phyloP scores from a whole-genome alignment of 2,113 vertebrate species.

The Cheilinus undulatus region DNA sequence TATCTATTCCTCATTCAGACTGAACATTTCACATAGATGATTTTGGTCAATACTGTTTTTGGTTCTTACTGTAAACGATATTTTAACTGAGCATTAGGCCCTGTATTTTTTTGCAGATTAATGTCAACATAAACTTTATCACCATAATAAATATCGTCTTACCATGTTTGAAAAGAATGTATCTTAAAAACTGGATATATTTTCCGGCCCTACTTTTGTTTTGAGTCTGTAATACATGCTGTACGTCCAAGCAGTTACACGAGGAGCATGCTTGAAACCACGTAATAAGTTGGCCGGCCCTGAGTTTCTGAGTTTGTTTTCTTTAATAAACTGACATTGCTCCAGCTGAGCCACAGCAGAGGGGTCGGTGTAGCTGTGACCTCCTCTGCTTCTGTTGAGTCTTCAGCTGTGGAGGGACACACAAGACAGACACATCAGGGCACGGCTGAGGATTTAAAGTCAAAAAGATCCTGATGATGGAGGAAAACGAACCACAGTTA shows the following conservation, averaged over 20 bases:
- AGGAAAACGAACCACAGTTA: not conserved
- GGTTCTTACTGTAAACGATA: too few species aligned
- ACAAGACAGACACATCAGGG: constrained; percentile 46
- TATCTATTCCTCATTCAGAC: too few species aligned
- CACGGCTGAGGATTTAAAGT: constrained; percentile 22
- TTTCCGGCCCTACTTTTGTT: too few species aligned
- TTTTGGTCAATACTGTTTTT: too few species aligned
- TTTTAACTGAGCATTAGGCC: too few species aligned
- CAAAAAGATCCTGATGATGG: constrained; percentile 10
- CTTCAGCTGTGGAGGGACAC: constrained; percentile 66
- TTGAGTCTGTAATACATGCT: constrained; percentile 5
- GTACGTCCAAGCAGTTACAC: constrained; percentile 48
- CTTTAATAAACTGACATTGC: constrained; percentile 86
- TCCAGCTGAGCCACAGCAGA: constrained; percentile 79
- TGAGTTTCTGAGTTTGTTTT: constrained; percentile 81
- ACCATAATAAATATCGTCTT: too few species aligned
- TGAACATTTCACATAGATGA: too few species aligned
- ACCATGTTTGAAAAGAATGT: too few species aligned
- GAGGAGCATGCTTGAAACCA: constrained; percentile 54
- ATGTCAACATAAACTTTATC: too few species aligned
- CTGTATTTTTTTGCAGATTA: too few species aligned
- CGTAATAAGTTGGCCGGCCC: constrained; percentile 52
- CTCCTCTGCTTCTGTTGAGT: constrained; percentile 72
- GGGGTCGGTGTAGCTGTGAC: constrained; percentile 73
- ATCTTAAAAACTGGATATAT: too few species aligned